These are phyloP conservation scores for Bombus pascuorum DNA, from an alignment of 1,140 invertebrate genomes.

Conservation along the genomic window DNA sequence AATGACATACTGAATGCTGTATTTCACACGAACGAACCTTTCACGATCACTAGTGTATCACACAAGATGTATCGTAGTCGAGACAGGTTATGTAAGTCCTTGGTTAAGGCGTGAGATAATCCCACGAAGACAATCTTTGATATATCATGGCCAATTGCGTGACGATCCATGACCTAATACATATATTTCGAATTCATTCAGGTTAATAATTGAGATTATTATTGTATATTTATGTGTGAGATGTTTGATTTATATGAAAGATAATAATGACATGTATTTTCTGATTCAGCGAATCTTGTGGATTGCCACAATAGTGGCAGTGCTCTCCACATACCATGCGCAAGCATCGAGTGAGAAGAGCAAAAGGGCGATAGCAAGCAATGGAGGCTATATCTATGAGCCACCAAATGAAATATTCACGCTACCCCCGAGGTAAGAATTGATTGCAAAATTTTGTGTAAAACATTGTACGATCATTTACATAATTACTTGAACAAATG, in stretches of 20 bases:
- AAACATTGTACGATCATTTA: not conserved
- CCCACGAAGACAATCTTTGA: constrained; percentile 61
- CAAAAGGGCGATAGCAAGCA: constrained; percentile 75
- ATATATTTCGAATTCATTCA: not conserved
- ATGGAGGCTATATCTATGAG: constrained; percentile 73
- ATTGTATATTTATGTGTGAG: not conserved
- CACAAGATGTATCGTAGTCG: constrained; percentile 17
- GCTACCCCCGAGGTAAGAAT: constrained; percentile 70
- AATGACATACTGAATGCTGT: constrained; percentile 55
- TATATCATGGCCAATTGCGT: constrained; percentile 40
- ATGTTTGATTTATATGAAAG: not conserved
- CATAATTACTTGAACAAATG: not conserved
- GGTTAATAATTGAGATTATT: not conserved
- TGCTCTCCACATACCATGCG: constrained; percentile 70
- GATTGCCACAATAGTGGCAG: constrained; percentile 71
- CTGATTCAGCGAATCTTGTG: constrained; percentile 74
- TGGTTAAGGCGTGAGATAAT: constrained; percentile 76
- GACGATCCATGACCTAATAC: constrained; percentile 10
- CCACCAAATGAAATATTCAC: constrained; percentile 67
- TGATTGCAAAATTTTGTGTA: not conserved
- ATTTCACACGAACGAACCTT: constrained; percentile 70
- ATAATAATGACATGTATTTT: not conserved
- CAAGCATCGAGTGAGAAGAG: constrained; percentile 66
- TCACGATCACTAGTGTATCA: constrained; percentile 73
- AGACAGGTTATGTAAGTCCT: constrained; percentile 71